Evolutionary conservation across 1,140 invertebrate species (phyloP).

Genomic region (Hydropsyche tenuis): DNA sequence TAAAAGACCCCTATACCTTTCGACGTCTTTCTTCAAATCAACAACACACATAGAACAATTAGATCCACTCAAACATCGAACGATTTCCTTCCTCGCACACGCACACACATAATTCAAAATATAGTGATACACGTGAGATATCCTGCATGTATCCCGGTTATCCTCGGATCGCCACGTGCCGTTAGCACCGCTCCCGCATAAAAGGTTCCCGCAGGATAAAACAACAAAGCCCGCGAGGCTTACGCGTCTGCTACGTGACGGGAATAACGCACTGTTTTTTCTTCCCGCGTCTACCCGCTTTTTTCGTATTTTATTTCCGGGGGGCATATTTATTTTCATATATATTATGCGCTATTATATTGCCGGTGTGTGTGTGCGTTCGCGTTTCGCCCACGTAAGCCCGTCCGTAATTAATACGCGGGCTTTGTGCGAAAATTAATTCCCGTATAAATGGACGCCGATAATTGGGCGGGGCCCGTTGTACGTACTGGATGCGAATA

Average conservation of each 20-base stretch:
- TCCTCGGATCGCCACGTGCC: slow-evolving; percentile 27
- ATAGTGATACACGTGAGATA: too few relatives aligned
- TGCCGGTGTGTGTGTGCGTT: background rate
- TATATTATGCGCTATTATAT: background rate
- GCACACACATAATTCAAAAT: too few relatives aligned
- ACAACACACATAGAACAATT: too few relatives aligned
- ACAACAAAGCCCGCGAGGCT: slow-evolving; percentile 42
- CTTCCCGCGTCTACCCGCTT: background rate
- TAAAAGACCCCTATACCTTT: too few relatives aligned
- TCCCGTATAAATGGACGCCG: slow-evolving; percentile 18
- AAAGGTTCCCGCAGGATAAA: slow-evolving; percentile 36
- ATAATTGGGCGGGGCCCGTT: slow-evolving; percentile 9
- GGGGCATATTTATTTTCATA: background rate
- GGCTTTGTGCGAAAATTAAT: slow-evolving; percentile 28
- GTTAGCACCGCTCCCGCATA: slow-evolving; percentile 10
- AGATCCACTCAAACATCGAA: too few relatives aligned
- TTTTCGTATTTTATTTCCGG: background rate
- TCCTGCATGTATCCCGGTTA: too few relatives aligned
- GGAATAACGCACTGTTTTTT: slow-evolving; percentile 32
- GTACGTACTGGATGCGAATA: too few relatives aligned
- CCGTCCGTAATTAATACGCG: slow-evolving; percentile 27
- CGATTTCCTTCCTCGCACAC: too few relatives aligned
- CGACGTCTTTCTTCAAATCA: too few relatives aligned
- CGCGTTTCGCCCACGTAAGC: background rate
- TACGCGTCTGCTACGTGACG: slow-evolving; percentile 37